These are phyloP conservation scores for Myotis yumanensis DNA, from an alignment of 2,113 vertebrate species.

Conservation along the genomic window DNA sequence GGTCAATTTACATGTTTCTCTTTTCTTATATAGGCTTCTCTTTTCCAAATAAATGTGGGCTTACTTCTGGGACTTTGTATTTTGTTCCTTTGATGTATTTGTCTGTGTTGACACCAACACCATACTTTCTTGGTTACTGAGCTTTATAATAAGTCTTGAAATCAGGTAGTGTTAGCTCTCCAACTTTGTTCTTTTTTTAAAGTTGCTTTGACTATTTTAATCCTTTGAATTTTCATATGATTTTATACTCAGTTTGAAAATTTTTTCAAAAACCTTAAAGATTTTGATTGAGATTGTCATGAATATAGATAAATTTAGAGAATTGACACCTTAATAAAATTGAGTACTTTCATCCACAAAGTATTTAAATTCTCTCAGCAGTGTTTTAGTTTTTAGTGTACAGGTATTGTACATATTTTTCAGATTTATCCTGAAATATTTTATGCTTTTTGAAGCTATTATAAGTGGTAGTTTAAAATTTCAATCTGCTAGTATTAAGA, in stretches of 20 bases:
- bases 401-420: background rate
- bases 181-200: background rate
- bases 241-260: background rate
- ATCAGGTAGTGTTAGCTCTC: background rate
- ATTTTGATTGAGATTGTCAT: background rate
- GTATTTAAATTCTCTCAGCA: background rate
- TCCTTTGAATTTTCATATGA: constrained; percentile 7
- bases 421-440: background rate
- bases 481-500: background rate
- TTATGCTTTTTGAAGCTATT: background rate
- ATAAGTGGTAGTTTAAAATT: background rate
- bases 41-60: background rate
- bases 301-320: background rate
- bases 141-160: background rate
- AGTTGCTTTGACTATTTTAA: background rate
- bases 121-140: background rate
- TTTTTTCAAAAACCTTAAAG: background rate
- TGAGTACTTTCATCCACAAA: background rate
- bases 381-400: background rate
- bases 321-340: background rate
- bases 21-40: background rate
- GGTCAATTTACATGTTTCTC: no score
- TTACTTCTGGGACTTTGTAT: background rate
- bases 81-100: background rate
- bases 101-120: background rate